Evolutionary conservation across 2,797 vertebrate genomes (phyloP), one percentile per base, ranked within the genome.

Genomic region (Pipistrellus kuhlii): DNA sequence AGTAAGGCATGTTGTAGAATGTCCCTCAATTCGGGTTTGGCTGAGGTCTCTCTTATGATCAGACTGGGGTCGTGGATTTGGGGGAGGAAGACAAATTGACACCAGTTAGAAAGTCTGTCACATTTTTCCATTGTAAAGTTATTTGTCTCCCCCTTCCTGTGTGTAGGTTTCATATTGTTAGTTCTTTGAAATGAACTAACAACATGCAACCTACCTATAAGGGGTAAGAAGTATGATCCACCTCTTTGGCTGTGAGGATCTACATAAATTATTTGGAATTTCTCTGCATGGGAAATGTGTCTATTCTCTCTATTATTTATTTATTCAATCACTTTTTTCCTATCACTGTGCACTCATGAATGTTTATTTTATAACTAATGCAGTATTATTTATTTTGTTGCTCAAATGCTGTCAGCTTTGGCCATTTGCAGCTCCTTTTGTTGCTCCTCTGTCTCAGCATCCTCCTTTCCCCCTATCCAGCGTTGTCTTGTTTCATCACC

Each of bases 371-470:
- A 32, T 71, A 68, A 71, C 20, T 11, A 81, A 73, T 35, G 25
- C 46, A 89, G 2, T 30, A 5, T 32, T 57, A n/a, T 51, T 68
- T 92, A 21, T 95, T 88, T 90, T 93, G 17, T 68, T 90, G 15
- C 41, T 78, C 11, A n/a, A 76, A 89, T 25, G 44, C 1, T 51
- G 23, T 18, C 30, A 80, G 3, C 14, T 57, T 85, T 82, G 46
- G 25, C 51, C 44, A 48, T 13, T 71, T 32, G 41, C 13, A 94
- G 18, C 5, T 78, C 55, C 27, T 69, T 73, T 9, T 10, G 10
- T 75, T 76, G 8, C 21, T 68, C 32, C 14, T 59, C 0, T 57
- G 78, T 86, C 59, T 85, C 9, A 23, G 46, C 51, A 55, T 35
- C 7, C 53, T 76, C 44, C 1, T 41, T 4, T 62, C 21, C 3